phyloP scores from a whole-genome alignment of 2,888 invertebrate genomes.

The Chloroclystis v-ata region DNA sequence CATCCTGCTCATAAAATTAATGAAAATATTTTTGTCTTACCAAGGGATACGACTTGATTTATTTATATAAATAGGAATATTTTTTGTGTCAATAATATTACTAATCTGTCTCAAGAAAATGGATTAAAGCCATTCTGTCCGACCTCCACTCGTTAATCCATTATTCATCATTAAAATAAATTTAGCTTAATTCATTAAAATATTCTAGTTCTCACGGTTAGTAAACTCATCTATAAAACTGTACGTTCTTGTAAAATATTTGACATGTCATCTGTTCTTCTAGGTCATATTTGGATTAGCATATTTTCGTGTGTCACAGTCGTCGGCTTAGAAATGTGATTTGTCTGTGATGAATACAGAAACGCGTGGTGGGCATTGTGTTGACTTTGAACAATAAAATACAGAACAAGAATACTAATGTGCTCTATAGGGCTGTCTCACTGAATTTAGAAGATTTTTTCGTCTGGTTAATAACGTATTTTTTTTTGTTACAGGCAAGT shows the following conservation, averaged over 20 bases:
- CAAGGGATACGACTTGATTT: slow-evolving; percentile 34
- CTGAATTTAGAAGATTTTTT: slow-evolving; percentile 12
- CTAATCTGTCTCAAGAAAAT: too few relatives aligned
- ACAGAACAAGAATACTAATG: slow-evolving; percentile 62
- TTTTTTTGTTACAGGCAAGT: slow-evolving; percentile 68
- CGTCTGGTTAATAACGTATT: neutral
- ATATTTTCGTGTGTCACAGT: slow-evolving; percentile 48
- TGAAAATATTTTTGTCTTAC: slow-evolving; percentile 39
- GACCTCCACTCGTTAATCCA: too few relatives aligned
- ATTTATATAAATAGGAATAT: too few relatives aligned
- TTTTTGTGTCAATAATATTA: slow-evolving; percentile 17
- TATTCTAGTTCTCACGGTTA: slow-evolving; percentile 28
- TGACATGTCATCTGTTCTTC: slow-evolving; percentile 24
- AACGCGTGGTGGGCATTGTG: slow-evolving; percentile 57
- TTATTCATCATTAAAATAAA: too few relatives aligned
- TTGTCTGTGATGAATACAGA: slow-evolving; percentile 50
- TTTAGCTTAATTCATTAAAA: neutral
- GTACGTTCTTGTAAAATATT: slow-evolving; percentile 16
- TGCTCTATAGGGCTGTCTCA: slow-evolving; percentile 24
- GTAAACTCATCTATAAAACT: slow-evolving; percentile 19
- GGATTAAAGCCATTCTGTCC: too few relatives aligned
- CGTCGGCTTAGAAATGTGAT: slow-evolving; percentile 47
- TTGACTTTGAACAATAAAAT: slow-evolving; percentile 59
- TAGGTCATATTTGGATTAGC: slow-evolving; percentile 40
- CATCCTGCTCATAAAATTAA: slow-evolving; percentile 50